Percentiles rank a stretch among this genome's conserved stretches.
phyloP scores from a whole-genome alignment of 2,888 invertebrate species.

The Sphaerophoria rueppellii region DNA sequence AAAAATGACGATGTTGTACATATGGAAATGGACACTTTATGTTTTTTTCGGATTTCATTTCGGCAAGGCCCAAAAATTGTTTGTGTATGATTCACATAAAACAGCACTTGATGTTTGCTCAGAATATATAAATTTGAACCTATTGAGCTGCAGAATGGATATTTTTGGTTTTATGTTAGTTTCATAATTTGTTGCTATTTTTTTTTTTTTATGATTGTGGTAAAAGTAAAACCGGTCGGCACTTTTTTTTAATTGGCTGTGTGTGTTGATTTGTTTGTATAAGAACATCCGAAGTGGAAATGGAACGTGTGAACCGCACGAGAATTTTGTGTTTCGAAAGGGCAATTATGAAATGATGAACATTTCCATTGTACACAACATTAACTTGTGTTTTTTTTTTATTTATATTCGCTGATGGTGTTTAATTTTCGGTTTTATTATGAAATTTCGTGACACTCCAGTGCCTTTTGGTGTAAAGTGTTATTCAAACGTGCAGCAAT shows the following conservation, averaged over 20 bases:
- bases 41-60: conserved; percentile 6
- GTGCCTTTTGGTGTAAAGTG: background rate
- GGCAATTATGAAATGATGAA: conserved; percentile 46
- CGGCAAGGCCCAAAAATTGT: conserved; percentile 16
- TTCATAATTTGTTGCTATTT: conserved; percentile 1
- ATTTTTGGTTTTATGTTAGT: conserved; percentile 9
- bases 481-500: conserved; percentile 31
- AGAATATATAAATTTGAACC: conserved; percentile 12
- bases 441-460: background rate
- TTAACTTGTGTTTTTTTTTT: conserved; percentile 20
- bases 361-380: conserved; percentile 44
- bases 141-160: background rate
- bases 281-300: background rate
- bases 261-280: background rate
- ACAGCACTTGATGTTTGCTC: conserved; percentile 24
- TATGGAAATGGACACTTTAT: conserved; percentile 24
- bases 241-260: conserved; percentile 2
- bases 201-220: conserved; percentile 6
- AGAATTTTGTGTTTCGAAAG: conserved; percentile 27
- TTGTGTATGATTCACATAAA: conserved; percentile 17
- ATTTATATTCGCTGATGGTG: background rate
- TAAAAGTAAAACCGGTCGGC: background rate
- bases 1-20: conserved; percentile 2
- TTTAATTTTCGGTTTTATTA: background rate
- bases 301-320: conserved; percentile 31